Evolutionary conservation across 2,797 vertebrate species (phyloP), one percentile per base, ranked within the genome.

Genomic region (Sebastes reedi): DNA sequence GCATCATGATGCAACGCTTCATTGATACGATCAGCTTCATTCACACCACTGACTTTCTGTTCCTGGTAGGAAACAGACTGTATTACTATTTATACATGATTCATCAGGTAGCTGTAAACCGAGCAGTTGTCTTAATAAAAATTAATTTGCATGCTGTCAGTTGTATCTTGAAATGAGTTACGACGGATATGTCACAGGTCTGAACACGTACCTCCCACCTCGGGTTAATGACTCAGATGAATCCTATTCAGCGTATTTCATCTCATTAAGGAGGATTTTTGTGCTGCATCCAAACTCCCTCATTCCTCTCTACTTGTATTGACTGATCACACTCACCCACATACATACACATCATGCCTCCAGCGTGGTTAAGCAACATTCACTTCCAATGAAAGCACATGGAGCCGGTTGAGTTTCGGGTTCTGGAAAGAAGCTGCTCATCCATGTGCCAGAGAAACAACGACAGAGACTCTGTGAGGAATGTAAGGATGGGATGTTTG

Each of bases 201-300:
- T 39, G 32, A 69, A 85, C 88, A 76, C 14, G 87, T 1, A 5
- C 39, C 61, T 42, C 60, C 55, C 52, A 73, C 73, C 32, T 74
- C 36, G 32, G 24, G 32, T 14, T 22, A 20, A 72, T 87, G 84
- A 86, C 73, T 86, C 89, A 86, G 68, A 62, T 46, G 32, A 74
- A 54, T 66, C 59, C 22, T 32, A 22, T 67, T 36, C 32, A 29
- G 64, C n/a, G 8, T 24, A 5, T 58, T 75, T 74, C 12, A 12
- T 3, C 59, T 52, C 24, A 66, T 83, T 62, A 62, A 4, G 34
- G 14, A 25, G 46, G 11, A 62, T 36, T 60, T 24, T 69, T 72
- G 58, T 58, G 5, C 18, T 1, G 0, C 3, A 30, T 75, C 77
- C 72, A 77, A 67, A 29, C 74, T 42, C 52, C 70, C 36, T 39